Evolutionary conservation across 1,140 invertebrate genomes (phyloP).

Genomic region (Drosophila kanapiae): DNA sequence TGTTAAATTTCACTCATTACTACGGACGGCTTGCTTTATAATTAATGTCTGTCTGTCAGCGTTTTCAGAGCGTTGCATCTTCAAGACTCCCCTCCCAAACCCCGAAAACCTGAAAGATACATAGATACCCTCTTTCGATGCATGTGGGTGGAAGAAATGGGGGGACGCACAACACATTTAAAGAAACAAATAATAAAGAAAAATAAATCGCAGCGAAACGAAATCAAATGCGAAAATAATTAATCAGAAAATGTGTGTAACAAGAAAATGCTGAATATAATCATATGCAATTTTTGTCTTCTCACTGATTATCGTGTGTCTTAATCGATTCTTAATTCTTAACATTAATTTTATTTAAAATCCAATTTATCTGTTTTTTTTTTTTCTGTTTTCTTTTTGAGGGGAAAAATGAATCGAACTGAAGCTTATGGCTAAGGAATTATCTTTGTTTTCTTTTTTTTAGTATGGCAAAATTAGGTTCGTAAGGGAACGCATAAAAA

Average conservation of each 20-base stretch:
- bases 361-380: conserved; percentile 45
- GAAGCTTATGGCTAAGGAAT: conserved; percentile 78
- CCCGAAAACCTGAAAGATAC: background rate
- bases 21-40: conserved; percentile 52
- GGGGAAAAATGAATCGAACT: conserved; percentile 60
- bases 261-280: conserved; percentile 79
- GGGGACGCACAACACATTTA: conserved; percentile 3
- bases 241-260: conserved; percentile 53
- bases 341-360: conserved; percentile 58
- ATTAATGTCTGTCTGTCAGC: conserved; percentile 57
- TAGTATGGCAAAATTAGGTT: conserved; percentile 67
- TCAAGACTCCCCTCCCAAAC: background rate
- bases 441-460: conserved; percentile 30
- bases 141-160: background rate
- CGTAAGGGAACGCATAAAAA: conserved; percentile 32
- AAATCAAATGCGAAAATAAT: conserved; percentile 35
- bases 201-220: conserved; percentile 29
- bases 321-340: conserved; percentile 62
- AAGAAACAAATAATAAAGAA: conserved; percentile 32
- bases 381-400: conserved; percentile 15
- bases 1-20: conserved; percentile 68
- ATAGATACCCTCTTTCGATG: background rate
- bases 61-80: conserved; percentile 71
- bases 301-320: conserved; percentile 47
- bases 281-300: conserved; percentile 79